phyloP scores from a whole-genome alignment of 2,888 invertebrate genomes.

The Hyposoter didymator region DNA sequence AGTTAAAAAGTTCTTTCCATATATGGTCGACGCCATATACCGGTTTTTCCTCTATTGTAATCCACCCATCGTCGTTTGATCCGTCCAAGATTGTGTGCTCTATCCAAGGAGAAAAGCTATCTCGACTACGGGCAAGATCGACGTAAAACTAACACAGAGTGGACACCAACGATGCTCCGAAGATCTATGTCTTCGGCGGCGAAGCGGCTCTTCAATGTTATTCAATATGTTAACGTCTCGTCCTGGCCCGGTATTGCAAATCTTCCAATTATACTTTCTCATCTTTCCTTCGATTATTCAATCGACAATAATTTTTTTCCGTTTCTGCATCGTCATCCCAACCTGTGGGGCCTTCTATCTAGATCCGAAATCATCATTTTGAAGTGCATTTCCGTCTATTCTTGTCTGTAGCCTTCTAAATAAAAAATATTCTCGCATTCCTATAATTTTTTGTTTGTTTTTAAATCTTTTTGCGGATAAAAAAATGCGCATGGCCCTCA shows the following conservation, averaged over 20 bases:
- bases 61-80: constrained; percentile 60
- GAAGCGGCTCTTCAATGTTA: constrained; percentile 24
- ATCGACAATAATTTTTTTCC: background rate
- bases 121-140: constrained; percentile 39
- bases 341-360: background rate
- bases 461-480: background rate
- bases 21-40: constrained; percentile 65
- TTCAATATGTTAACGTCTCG: constrained; percentile 39
- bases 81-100: constrained; percentile 52
- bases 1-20: constrained; percentile 63
- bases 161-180: constrained; percentile 56
- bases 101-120: constrained; percentile 40
- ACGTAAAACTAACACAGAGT: constrained; percentile 51
- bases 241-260: background rate
- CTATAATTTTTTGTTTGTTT: background rate
- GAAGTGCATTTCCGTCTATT: background rate
- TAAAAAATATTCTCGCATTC: no score
- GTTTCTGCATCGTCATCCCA: background rate
- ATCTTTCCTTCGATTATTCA: constrained; percentile 22
- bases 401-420: background rate
- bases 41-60: constrained; percentile 68
- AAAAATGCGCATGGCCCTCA: background rate
- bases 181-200: background rate
- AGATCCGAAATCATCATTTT: no score
- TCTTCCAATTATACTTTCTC: constrained; percentile 22